These are phyloP conservation scores for Decapterus maruadsi DNA, from an alignment of 2,797 vertebrate species.

Conservation along the genomic window DNA sequence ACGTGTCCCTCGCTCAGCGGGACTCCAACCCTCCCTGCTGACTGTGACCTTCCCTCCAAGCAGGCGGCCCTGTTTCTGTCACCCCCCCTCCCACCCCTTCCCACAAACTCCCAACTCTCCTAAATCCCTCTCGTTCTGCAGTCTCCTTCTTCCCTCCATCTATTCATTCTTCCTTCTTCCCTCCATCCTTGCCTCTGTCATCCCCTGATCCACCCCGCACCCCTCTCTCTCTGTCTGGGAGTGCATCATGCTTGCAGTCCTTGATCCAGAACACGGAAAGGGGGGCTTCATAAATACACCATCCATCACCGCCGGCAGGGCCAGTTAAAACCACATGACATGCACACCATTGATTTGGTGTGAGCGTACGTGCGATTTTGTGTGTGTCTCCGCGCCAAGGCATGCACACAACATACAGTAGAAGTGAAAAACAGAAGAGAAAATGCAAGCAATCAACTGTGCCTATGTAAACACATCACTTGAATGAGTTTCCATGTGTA, in stretches of 20 bases:
- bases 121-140: conserved; percentile 30
- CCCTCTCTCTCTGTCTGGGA: conserved; percentile 18
- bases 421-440: conserved; percentile 1
- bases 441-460: conserved; percentile 23
- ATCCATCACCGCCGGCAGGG: conserved; percentile 66
- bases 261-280: conserved; percentile 60
- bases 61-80: conserved; percentile 46
- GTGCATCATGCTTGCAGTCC: conserved; percentile 61
- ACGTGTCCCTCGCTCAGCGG: conserved; percentile 51
- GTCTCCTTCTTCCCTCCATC: conserved; percentile 19
- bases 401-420: background rate
- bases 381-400: background rate
- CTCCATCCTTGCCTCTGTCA: conserved; percentile 41
- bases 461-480: conserved; percentile 4
- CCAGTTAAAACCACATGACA: conserved; percentile 54
- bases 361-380: background rate
- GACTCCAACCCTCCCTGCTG: conserved; percentile 59
- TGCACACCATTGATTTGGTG: conserved; percentile 40
- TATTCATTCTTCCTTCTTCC: conserved; percentile 26
- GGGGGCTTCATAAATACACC: conserved; percentile 68
- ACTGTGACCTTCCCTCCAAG: conserved; percentile 70
- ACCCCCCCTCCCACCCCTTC: background rate
- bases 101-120: background rate
- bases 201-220: conserved; percentile 42
- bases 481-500: conserved; percentile 24